A percentile compares a stretch with the other conserved stretches of the same genome.
Conservation (phyloP, 2,797 vertebrate genomes). For the Graptemys geographica region DNA sequence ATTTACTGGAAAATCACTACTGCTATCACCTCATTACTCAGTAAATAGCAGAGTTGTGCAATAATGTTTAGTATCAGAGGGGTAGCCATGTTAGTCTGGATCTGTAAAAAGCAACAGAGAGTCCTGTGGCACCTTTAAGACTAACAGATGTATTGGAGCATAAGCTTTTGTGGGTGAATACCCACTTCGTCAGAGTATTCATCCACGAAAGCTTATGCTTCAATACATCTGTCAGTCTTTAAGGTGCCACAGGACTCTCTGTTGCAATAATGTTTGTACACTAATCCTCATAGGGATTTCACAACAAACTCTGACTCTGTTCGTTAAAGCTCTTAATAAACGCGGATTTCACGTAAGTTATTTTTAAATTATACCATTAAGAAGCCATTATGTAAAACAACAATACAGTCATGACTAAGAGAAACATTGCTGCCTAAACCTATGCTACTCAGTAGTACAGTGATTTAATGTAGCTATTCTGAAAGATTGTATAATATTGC, state of each 20-base stretch:
- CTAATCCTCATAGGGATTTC: constrained; percentile 51
- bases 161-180: too few relatives aligned
- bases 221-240: too few relatives aligned
- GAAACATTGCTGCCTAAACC: background rate
- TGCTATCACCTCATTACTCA: constrained; percentile 15
- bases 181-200: too few relatives aligned
- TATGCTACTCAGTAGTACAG: background rate
- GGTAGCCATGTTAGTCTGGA: too few relatives aligned
- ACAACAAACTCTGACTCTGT: background rate
- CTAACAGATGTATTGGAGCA: too few relatives aligned
- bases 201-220: too few relatives aligned
- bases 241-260: too few relatives aligned
- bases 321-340: constrained; percentile 45
- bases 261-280: constrained; percentile 5
- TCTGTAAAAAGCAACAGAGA: too few relatives aligned
- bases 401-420: background rate
- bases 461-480: background rate
- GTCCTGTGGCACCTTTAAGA: too few relatives aligned
- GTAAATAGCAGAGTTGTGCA: constrained; percentile 47
- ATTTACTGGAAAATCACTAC: constrained; percentile 46
- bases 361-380: constrained; percentile 50
- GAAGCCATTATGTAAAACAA: constrained; percentile 14
- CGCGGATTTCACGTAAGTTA: background rate
- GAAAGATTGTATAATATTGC: background rate
- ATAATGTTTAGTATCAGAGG: background rate